Conservation (phyloP, 35 echinoderm and acorn worm genomes). For the Apostichopus japonicus region DNA sequence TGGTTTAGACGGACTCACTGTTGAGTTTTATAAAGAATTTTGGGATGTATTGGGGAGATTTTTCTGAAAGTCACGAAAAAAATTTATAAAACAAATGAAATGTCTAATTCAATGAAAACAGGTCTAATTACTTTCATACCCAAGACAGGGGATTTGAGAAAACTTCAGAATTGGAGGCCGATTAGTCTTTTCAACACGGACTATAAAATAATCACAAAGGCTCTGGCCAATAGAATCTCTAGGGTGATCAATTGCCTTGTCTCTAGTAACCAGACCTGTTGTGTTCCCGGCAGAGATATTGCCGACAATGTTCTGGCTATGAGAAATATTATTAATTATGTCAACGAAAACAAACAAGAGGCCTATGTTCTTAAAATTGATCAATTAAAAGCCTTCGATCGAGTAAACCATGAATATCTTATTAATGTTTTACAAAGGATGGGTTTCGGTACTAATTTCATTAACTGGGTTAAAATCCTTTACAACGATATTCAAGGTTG, state of each 20-base stretch:
- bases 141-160: conserved; percentile 21
- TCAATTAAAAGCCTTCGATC: conserved; percentile 67
- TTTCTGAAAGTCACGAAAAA: not conserved
- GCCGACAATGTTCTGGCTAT: conserved; percentile 60
- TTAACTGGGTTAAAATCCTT: conserved; percentile 54
- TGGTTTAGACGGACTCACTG: conserved; percentile 43
- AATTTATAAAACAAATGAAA: conserved; percentile 2
- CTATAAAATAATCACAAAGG: conserved; percentile 56
- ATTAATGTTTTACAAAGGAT: conserved; percentile 40
- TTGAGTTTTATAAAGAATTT: conserved; percentile 42
- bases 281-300: conserved; percentile 62
- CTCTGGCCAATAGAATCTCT: conserved; percentile 36
- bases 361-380: conserved; percentile 59
- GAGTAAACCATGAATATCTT: conserved; percentile 57
- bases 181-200: conserved; percentile 55
- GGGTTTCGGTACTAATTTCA: conserved; percentile 54
- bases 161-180: conserved; percentile 44
- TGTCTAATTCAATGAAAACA: conserved; percentile 35
- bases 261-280: conserved; percentile 65
- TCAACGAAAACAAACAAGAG: not conserved
- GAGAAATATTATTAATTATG: conserved; percentile 55
- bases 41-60: conserved; percentile 19
- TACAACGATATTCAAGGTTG: conserved; percentile 13
- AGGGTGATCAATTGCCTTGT: conserved; percentile 56
- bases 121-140: not conserved